A percentile compares a stretch with the other conserved stretches of the same genome.
Conservation (phyloP, 2,797 vertebrate species). For the Bradypodion ventrale region DNA sequence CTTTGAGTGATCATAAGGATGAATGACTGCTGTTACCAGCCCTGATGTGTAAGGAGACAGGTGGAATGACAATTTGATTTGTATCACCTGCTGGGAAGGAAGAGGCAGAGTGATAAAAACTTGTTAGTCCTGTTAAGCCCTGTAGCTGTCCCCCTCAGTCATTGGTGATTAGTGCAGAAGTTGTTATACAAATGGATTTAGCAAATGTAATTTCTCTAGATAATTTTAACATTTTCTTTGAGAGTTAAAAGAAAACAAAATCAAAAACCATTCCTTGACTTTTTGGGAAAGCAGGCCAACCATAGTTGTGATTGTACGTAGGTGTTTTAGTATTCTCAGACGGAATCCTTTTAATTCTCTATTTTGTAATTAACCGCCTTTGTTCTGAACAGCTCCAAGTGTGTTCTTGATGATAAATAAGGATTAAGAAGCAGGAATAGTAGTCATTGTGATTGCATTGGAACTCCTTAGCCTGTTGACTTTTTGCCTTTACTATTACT, state of each 20-base stretch:
- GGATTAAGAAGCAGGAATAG: too few species aligned
- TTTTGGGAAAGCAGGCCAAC: too few species aligned
- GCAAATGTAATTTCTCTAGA: neutral
- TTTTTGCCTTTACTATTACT: neutral
- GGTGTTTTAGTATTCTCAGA: neutral
- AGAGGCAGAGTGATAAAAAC: neutral
- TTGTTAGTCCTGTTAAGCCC: neutral
- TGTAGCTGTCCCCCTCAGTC: neutral
- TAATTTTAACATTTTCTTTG: neutral
- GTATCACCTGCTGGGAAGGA: neutral
- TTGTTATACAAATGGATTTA: neutral
- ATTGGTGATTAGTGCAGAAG: neutral
- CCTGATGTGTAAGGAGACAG: neutral
- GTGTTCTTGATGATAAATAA: neutral
- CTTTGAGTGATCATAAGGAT: neutral
- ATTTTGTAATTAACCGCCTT: neutral
- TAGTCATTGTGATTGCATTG: too few species aligned
- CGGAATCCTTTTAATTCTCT: neutral
- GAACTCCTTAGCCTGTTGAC: neutral
- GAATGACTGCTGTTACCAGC: neutral
- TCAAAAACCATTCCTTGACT: too few species aligned
- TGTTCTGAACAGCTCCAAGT: neutral
- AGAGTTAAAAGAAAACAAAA: too few species aligned
- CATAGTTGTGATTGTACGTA: too few species aligned
- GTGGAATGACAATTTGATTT: neutral